A percentile compares a stretch with the other conserved stretches of the same genome.
Evolutionary conservation across 1,140 invertebrate genomes (phyloP).

Genomic region (Heliothis subflexa): DNA sequence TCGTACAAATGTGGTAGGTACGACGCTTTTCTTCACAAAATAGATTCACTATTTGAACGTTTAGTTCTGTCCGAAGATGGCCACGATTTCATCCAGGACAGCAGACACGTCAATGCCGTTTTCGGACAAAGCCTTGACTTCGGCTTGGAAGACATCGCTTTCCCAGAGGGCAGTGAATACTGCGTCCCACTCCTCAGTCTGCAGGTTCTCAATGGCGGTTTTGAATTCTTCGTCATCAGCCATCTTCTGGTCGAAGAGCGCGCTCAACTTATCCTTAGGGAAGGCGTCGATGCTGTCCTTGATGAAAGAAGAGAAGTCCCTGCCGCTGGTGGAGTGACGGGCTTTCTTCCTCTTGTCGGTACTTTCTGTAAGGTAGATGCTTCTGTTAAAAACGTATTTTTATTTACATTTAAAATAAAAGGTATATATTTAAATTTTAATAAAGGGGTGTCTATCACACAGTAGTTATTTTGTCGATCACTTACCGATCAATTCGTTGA

Average conservation of each 20-base stretch:
- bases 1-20: background rate
- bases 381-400: background rate
- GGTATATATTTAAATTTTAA: background rate
- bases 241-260: conserved; percentile 74
- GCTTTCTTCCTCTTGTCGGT: conserved; percentile 44
- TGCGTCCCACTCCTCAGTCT: conserved; percentile 69
- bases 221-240: conserved; percentile 71
- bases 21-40: background rate
- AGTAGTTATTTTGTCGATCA: background rate
- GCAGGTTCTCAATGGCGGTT: conserved; percentile 68
- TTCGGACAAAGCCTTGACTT: conserved; percentile 61
- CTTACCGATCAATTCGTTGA: conserved; percentile 71
- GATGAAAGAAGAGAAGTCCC: conserved; percentile 64
- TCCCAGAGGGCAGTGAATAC: conserved; percentile 68
- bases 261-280: conserved; percentile 70
- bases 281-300: conserved; percentile 65
- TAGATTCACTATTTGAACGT: background rate
- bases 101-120: conserved; percentile 69
- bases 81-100: conserved; percentile 65
- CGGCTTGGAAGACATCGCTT: conserved; percentile 68
- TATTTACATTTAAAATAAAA: background rate
- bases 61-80: conserved; percentile 71
- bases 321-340: conserved; percentile 65
- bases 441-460: background rate
- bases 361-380: conserved; percentile 55